phyloP scores from a whole-genome alignment of 2,797 vertebrate species.

The Leptoclinus maculatus region DNA sequence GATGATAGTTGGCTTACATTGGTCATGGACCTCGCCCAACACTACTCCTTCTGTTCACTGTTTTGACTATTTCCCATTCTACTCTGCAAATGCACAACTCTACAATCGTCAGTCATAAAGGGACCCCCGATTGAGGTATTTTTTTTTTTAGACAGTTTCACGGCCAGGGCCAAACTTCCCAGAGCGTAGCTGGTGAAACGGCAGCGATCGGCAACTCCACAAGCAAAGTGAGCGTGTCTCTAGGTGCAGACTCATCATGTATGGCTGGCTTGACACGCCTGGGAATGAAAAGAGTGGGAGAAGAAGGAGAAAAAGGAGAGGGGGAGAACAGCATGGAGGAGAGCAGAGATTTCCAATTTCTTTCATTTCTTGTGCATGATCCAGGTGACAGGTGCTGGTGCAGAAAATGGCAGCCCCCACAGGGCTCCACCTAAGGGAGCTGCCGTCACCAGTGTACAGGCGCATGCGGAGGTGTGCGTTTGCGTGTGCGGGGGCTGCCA shows the following conservation, averaged over 20 bases:
- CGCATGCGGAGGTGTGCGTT: constrained; percentile 43
- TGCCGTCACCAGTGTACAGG: constrained; percentile 40
- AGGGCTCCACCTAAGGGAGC: constrained; percentile 64
- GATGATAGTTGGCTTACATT: not conserved
- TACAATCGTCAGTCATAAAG: constrained; percentile 8
- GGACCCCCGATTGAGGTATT: constrained; percentile 4
- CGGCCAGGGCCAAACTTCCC: constrained; percentile 18
- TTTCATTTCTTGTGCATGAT: constrained; percentile 64
- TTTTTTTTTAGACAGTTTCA: constrained; percentile 37
- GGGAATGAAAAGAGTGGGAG: constrained; percentile 45
- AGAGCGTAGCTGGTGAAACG: constrained; percentile 40
- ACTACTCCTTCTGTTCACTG: not conserved
- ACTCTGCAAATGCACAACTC: not conserved
- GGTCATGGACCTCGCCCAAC: not conserved
- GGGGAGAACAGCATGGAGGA: not conserved
- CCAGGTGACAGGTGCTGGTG: constrained; percentile 78
- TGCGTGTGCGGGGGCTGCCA: constrained; percentile 32
- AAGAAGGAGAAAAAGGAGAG: not conserved
- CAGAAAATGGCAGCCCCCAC: constrained; percentile 75
- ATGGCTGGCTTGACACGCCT: constrained; percentile 61
- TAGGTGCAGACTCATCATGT: constrained; percentile 66
- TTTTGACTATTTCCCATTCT: not conserved
- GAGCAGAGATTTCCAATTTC: constrained; percentile 55
- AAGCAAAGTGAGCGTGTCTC: constrained; percentile 51
- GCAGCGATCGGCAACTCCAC: constrained; percentile 35